These are phyloP conservation scores for Antheraea yamamai DNA, from an alignment of 2,888 invertebrate genomes.

Conservation along the genomic window DNA sequence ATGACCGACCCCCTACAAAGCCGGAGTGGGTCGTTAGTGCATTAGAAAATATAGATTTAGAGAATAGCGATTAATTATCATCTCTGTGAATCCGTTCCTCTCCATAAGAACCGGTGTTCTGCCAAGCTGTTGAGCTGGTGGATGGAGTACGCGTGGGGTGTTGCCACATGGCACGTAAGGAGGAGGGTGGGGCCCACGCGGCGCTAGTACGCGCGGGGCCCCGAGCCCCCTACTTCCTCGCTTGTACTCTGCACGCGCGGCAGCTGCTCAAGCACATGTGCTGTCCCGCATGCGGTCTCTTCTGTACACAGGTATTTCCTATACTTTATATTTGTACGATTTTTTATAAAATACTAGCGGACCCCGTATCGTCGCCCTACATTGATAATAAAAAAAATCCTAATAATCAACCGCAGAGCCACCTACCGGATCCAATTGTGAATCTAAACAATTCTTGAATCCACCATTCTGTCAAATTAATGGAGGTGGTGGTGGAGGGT, in stretches of 20 bases:
- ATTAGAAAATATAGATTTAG: too few species aligned
- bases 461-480: too few species aligned
- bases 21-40: too few species aligned
- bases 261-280: constrained; percentile 91
- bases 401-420: too few species aligned
- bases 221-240: constrained; percentile 89
- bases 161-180: constrained; percentile 85
- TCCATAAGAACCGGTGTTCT: constrained; percentile 82
- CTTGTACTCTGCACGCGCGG: constrained; percentile 90
- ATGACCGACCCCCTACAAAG: too few species aligned
- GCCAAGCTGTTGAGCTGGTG: constrained; percentile 89
- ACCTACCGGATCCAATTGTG: too few species aligned
- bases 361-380: too few species aligned
- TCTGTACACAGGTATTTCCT: constrained; percentile 90
- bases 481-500: too few species aligned
- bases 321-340: neutral
- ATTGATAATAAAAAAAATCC: too few species aligned
- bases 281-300: constrained; percentile 93
- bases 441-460: too few species aligned
- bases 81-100: neutral
- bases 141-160: constrained; percentile 90
- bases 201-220: constrained; percentile 86
- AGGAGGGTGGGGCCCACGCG: constrained; percentile 44
- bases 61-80: neutral
- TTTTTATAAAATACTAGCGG: too few species aligned